These are phyloP conservation scores for Uria lomvia DNA, from an alignment of 2,113 vertebrate species.

Conservation along the genomic window DNA sequence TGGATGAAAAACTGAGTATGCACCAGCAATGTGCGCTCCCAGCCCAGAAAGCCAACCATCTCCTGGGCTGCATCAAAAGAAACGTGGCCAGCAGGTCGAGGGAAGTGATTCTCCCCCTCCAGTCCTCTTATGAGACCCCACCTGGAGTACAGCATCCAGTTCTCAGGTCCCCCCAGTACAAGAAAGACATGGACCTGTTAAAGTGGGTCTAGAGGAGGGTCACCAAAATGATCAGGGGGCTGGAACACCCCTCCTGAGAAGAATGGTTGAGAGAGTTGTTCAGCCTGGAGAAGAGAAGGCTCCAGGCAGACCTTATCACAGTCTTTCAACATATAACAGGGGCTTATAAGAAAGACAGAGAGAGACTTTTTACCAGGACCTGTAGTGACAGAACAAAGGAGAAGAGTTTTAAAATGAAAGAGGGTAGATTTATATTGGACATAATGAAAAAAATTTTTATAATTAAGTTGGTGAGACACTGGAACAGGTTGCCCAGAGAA, in stretches of 20 bases:
- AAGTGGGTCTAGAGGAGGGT: not conserved
- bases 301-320: not conserved
- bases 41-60: not conserved
- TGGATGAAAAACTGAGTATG: not conserved
- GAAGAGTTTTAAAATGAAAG: not conserved
- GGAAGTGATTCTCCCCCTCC: not conserved
- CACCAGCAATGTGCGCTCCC: accelerated
- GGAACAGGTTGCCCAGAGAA: not conserved
- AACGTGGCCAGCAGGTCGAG: accelerated
- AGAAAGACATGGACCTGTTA: not conserved
- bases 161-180: not conserved
- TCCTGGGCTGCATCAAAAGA: not conserved
- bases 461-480: not conserved
- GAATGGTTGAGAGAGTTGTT: not conserved
- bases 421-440: not conserved
- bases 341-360: not conserved
- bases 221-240: not conserved
- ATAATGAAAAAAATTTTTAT: not conserved
- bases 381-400: not conserved
- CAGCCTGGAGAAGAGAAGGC: not conserved
- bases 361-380: not conserved
- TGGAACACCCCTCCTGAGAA: not conserved
- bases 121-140: not conserved
- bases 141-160: not conserved
- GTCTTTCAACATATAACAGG: not conserved